These are phyloP conservation scores for Orchestes rusci DNA, from an alignment of 2,888 invertebrate species.

Conservation along the genomic window DNA sequence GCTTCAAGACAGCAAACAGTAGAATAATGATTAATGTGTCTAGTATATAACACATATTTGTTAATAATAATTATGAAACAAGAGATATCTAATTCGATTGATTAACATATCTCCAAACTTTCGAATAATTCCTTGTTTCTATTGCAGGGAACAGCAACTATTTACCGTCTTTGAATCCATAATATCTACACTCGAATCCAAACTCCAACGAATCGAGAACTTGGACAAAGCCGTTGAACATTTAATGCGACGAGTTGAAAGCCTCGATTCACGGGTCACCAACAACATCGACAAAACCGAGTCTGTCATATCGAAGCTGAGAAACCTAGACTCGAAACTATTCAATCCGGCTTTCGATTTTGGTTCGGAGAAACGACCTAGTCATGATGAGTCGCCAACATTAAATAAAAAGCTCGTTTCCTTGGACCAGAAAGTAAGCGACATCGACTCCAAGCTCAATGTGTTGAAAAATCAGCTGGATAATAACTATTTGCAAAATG, in stretches of 20 bases:
- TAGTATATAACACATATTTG: no score
- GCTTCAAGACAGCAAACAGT: no score
- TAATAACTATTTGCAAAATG: conserved; percentile 67
- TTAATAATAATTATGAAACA: no score
- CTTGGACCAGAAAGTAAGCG: conserved; percentile 75
- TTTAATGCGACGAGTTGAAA: conserved; percentile 77
- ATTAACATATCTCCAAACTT: no score
- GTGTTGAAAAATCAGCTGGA: conserved; percentile 77
- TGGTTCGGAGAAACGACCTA: conserved; percentile 9
- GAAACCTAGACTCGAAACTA: conserved; percentile 67
- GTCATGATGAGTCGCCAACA: conserved; percentile 38
- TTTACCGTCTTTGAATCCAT: conserved; percentile 87
- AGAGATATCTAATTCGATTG: no score
- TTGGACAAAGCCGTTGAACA: conserved; percentile 83
- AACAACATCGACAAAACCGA: conserved; percentile 82
- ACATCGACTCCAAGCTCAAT: conserved; percentile 72
- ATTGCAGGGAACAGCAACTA: conserved; percentile 78
- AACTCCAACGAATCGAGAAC: conserved; percentile 80
- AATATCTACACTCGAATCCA: conserved; percentile 80
- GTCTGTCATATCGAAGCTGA: conserved; percentile 69
- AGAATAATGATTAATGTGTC: no score
- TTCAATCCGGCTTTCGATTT: conserved; percentile 46
- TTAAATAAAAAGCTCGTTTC: conserved; percentile 62
- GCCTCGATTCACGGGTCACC: conserved; percentile 70
- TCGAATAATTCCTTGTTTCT: no score